Evolutionary conservation across 2,888 invertebrate species (phyloP).

Genomic region (Iphiclides podalirius): DNA sequence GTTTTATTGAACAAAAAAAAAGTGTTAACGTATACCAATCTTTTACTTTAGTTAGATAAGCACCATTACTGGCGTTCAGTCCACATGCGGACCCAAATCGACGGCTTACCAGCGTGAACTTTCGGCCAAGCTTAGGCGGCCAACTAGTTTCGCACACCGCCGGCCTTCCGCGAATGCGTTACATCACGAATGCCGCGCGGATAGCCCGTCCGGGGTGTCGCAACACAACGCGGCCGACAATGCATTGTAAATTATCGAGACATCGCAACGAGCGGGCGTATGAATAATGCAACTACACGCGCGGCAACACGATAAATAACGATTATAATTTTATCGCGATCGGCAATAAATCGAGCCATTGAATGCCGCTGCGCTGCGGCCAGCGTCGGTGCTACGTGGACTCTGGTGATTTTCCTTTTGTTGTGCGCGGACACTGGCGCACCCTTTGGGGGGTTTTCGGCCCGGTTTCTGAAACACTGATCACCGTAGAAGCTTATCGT

Average conservation of each 20-base stretch:
- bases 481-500: no score
- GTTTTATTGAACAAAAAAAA: no score
- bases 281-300: constrained; percentile 73
- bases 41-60: no score
- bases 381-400: constrained; percentile 37
- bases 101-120: no score
- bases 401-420: constrained; percentile 50
- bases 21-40: no score
- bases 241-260: constrained; percentile 57
- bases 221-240: constrained; percentile 40
- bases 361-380: constrained; percentile 44
- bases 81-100: no score
- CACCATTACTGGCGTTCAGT: no score
- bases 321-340: constrained; percentile 74
- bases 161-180: constrained; percentile 14
- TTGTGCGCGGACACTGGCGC: constrained; percentile 33
- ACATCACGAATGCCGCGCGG: constrained; percentile 10
- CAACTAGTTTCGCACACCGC: no score
- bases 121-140: no score
- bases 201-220: constrained; percentile 15
- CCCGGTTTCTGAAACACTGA: no score
- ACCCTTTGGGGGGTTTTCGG: neutral
- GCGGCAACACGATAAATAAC: constrained; percentile 63
- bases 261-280: constrained; percentile 50
- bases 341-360: constrained; percentile 64